A percentile compares a stretch with the other conserved stretches of the same genome.
Conservation (phyloP, 2,888 invertebrate species). For the Buathra laborator region DNA sequence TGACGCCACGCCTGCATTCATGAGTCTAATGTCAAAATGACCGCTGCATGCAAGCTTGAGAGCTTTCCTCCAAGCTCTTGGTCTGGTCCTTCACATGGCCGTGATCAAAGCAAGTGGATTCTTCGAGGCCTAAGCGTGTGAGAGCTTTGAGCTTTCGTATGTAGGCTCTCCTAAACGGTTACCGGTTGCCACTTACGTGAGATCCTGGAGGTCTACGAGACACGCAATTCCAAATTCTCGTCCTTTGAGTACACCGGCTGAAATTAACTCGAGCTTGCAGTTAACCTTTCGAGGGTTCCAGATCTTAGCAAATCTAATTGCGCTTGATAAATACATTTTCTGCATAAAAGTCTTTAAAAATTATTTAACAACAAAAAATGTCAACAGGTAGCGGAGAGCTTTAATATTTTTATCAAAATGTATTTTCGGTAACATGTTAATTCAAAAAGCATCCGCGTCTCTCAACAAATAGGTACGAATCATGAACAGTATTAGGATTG, state of each 20-base stretch:
- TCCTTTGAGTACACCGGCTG: slow-evolving; percentile 7
- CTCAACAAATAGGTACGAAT: not conserved
- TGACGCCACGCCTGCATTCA: slow-evolving; percentile 56
- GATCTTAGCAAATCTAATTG: not conserved
- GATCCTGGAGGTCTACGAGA: not conserved
- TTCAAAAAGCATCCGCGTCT: not conserved
- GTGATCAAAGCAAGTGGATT: slow-evolving; percentile 64
- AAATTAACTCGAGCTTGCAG: slow-evolving; percentile 31
- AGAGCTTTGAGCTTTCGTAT: slow-evolving; percentile 53
- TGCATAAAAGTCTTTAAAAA: too few species aligned
- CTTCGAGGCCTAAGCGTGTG: slow-evolving; percentile 32
- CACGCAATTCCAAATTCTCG: not conserved
- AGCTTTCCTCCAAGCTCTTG: slow-evolving; percentile 43
- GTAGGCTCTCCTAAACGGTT: slow-evolving; percentile 31
- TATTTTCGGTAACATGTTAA: not conserved
- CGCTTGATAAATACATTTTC: not conserved
- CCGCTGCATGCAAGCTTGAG: slow-evolving; percentile 57
- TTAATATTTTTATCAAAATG: too few species aligned
- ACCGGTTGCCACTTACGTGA: slow-evolving; percentile 19
- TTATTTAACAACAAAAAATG: too few species aligned
- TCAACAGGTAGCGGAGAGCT: too few species aligned
- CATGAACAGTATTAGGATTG: not conserved
- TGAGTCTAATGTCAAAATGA: slow-evolving; percentile 59
- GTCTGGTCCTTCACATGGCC: slow-evolving; percentile 51
- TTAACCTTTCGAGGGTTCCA: not conserved